A percentile compares a stretch with the other conserved stretches of the same genome.
Conservation (phyloP, 2,113 vertebrate species). For the Platysteira castanea region DNA sequence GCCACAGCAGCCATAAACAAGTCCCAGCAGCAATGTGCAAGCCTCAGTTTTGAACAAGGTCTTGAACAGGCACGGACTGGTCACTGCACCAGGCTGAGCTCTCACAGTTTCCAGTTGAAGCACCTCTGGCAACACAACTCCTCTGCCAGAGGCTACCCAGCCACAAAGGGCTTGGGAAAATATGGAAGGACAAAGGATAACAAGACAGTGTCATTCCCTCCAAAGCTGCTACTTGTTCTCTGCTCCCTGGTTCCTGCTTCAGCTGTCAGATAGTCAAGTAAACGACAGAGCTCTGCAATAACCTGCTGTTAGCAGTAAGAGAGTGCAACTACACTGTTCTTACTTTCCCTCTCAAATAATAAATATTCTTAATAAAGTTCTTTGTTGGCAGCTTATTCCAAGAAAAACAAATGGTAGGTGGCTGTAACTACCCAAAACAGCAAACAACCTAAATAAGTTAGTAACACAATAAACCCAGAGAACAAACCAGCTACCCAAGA, state of each 20-base stretch:
- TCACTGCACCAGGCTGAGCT: background rate
- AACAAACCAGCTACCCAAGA: background rate
- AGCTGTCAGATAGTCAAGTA: background rate
- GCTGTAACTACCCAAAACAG: background rate
- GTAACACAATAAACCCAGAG: background rate
- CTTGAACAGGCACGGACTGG: background rate
- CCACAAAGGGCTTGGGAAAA: background rate
- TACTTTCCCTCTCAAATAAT: background rate
- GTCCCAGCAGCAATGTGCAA: background rate
- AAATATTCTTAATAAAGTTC: background rate
- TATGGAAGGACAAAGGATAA: background rate
- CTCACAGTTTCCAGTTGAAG: background rate
- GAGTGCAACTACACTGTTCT: rapidly evolving
- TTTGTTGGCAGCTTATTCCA: background rate
- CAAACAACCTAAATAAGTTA: background rate
- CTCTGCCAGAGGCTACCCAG: background rate
- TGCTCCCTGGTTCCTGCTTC: background rate
- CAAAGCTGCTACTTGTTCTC: background rate
- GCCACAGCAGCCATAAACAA: background rate
- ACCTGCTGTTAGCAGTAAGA: background rate
- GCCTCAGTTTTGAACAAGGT: background rate
- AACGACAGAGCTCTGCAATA: background rate
- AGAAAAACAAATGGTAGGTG: background rate
- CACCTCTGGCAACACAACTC: background rate
- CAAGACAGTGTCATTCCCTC: background rate